Base-by-base conservation (phyloP, 2,888 invertebrate genomes). In the Drosophila parthenogenetica region DNA sequence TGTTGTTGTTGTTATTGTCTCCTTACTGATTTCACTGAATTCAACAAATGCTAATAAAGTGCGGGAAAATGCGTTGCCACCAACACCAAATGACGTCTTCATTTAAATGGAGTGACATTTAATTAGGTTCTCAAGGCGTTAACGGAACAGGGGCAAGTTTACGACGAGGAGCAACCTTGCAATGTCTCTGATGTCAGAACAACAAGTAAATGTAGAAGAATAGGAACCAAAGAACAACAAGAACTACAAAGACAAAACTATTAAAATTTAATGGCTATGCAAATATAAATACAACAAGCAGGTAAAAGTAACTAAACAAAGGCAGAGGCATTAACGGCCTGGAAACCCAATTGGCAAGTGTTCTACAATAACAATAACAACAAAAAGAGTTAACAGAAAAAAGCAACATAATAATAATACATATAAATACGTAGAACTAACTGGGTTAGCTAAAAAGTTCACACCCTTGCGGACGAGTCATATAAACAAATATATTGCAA, bases 181-280 rank as follows among this genome's bases (percentile, higher is more conserved):
- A 79, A 16, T 17, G 16, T 37, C 72, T 81, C 72, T 81, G 86
- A 85, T 82, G 80, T 85, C 86, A 74, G 65, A 50, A 22, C 22
- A 22, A 22, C 22, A 22, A 5, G 39, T 32, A 51, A 3, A 39
- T n/a, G 19, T 48, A 48, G 19, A 54, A 19, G 37, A 7, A 25
- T 3, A 39, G 13, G 19, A 48, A 48, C 14, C 50, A n/a, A 5
- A 39, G 22, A 25, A 17, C 7, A 13, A 32, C 29, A 67, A 65
- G 62, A 40, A 45, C 48, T 49, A 62, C 50, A 60, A 63, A 58
- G 58, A 70, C 62, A 75, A 50, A 73, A 77, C 82, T 85, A 77
- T 85, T 80, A 77, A 82, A 75, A 65, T 66, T 85, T 87, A 88
- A 86, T 86, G 81, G 69, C 72, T 66, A 77, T 77, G 87, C 69